Evolutionary conservation across 2,797 vertebrate species (phyloP), one percentile per base, ranked within the genome.

Genomic region (Apogon hyalosoma): DNA sequence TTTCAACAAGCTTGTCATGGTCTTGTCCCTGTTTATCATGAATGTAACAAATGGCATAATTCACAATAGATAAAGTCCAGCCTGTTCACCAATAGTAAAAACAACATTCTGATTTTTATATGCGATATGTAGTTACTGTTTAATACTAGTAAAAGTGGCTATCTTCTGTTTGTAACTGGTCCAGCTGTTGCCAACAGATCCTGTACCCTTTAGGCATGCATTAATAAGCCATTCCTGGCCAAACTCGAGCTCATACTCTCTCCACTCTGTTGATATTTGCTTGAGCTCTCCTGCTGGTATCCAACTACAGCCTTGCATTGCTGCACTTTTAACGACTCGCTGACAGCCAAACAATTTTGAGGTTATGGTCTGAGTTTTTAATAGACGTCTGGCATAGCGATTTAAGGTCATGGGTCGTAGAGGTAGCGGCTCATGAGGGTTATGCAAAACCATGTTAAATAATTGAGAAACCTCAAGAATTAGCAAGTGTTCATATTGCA

Each of bases 151-250:
- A 60, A 11, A 14, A 13, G 19, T 24, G 14, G 36, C 19, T 40
- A 18, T 24, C 21, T 24, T 24, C 53, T 68, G 57, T 69, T 75
- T 52, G 48, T 63, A 57, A 36, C 51, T 76, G 77, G 38, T 57
- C 43, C 12, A 4, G 52, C 48, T 58, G 46, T 38, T 70, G 64
- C 54, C 47, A 45, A 66, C 61, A 55, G 33, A 58, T 53, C 13
- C n/a, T 60, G 56, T 40, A 47, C 36, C 50, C 66, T 73, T 71
- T 48, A 61, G 64, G 42, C 47, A n/a, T 50, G 19, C 57, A 48
- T 60, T 78, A 80, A 75, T 77, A 61, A 72, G 39, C 50, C 55
- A 55, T 39, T 63, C 52, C 58, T 62, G 45, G 43, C 45, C 49
- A 53, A 69, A 73, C 70, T 63, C 50, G 64, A 67, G 60, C 66